These are phyloP conservation scores for Drosophila testacea DNA, from an alignment of 2,888 invertebrate genomes.

Conservation along the genomic window DNA sequence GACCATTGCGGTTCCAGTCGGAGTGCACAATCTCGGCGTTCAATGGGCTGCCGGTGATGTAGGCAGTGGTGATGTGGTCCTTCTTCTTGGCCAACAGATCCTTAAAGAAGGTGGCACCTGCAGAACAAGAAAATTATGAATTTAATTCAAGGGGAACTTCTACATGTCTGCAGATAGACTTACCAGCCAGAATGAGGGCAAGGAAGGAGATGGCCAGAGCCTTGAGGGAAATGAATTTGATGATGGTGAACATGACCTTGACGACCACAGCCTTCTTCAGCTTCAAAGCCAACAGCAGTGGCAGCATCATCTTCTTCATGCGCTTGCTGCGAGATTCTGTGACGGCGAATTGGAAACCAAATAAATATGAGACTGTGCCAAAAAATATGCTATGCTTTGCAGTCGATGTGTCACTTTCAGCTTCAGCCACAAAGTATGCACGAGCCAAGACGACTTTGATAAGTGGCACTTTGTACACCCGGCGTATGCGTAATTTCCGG, in stretches of 20 bases:
- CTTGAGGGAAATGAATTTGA: constrained; percentile 89
- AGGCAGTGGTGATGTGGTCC: constrained; percentile 85
- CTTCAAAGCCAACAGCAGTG: constrained; percentile 88
- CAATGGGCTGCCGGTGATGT: constrained; percentile 85
- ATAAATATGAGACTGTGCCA: constrained; percentile 13
- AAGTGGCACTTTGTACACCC: constrained; percentile 2
- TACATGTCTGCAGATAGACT: constrained; percentile 41
- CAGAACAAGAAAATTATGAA: background rate
- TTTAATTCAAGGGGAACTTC: background rate
- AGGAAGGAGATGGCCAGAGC: constrained; percentile 88
- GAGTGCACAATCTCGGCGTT: constrained; percentile 85
- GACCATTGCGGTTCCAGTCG: constrained; percentile 85
- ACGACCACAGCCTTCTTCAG: constrained; percentile 88
- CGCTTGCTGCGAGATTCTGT: constrained; percentile 87
- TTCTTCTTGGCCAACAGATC: constrained; percentile 85
- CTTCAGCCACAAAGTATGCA: constrained; percentile 48
- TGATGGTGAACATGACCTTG: constrained; percentile 87
- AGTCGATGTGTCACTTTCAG: background rate
- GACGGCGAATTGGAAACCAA: constrained; percentile 12
- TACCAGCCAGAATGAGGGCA: constrained; percentile 88
- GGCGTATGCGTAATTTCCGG: constrained; percentile 48
- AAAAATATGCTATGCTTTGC: constrained; percentile 45
- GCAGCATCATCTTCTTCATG: constrained; percentile 88
- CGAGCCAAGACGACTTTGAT: background rate
- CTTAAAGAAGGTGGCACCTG: constrained; percentile 85